phyloP scores from a whole-genome alignment of 1,140 invertebrate species.

The Bombus soroeensis region DNA sequence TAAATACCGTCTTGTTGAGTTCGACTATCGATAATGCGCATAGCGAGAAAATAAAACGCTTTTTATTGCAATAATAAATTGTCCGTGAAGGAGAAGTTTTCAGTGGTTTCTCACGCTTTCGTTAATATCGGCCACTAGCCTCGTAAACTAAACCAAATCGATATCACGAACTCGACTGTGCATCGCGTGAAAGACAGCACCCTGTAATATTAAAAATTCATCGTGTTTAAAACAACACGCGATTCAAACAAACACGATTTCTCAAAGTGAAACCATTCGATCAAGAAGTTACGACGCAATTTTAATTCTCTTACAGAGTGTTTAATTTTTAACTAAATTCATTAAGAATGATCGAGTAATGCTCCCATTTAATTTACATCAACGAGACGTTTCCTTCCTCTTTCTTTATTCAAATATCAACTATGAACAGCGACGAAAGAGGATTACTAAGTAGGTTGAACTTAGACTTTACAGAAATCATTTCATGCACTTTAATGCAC shows the following conservation, averaged over 20 bases:
- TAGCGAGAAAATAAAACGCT: constrained; percentile 23
- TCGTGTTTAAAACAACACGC: background rate
- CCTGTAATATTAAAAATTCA: constrained; percentile 6
- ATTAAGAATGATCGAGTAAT: background rate
- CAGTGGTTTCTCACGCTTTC: background rate
- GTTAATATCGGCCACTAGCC: constrained; percentile 15
- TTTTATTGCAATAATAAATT: constrained; percentile 31
- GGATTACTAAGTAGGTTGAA: background rate
- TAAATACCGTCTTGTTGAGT: background rate
- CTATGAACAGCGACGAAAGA: background rate
- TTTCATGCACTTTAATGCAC: background rate
- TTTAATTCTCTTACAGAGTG: background rate
- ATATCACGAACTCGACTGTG: background rate
- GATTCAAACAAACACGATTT: background rate
- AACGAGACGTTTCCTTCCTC: background rate
- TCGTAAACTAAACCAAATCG: constrained; percentile 41
- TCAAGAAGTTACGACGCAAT: too few relatives aligned
- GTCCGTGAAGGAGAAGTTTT: constrained; percentile 8
- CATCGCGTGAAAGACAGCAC: background rate
- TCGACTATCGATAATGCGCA: constrained; percentile 1
- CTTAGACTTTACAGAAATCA: background rate
- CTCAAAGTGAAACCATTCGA: background rate
- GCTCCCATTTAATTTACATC: background rate
- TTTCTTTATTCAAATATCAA: background rate
- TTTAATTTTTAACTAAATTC: background rate